Conservation (phyloP, 2,113 vertebrate genomes). For the Panurus biarmicus region DNA sequence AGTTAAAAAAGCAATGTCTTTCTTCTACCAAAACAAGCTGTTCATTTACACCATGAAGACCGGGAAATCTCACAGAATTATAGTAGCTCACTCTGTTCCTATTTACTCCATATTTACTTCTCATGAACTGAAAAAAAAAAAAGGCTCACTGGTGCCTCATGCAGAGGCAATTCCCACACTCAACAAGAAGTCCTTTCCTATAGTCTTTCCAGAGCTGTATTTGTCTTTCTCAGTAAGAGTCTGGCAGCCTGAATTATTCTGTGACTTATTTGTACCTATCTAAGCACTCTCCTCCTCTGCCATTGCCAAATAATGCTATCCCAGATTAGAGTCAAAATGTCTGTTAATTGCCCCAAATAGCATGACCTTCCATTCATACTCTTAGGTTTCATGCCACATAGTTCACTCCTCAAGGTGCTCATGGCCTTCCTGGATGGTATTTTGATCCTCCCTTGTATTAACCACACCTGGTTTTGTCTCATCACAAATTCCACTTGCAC, state of each 20-base stretch:
- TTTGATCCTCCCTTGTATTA: conserved; percentile 20
- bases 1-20: not conserved
- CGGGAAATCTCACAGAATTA: not conserved
- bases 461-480: conserved; percentile 51
- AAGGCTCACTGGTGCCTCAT: not conserved
- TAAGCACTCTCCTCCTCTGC: not conserved
- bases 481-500: conserved; percentile 38
- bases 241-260: not conserved
- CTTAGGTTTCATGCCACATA: not conserved
- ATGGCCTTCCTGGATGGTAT: conserved; percentile 18
- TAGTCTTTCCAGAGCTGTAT: not conserved
- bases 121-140: not conserved
- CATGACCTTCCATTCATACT: not conserved
- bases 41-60: not conserved
- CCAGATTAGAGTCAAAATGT: not conserved
- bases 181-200: not conserved
- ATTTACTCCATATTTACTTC: not conserved
- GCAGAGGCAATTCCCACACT: not conserved
- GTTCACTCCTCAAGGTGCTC: not conserved
- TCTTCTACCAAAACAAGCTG: not conserved
- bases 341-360: not conserved
- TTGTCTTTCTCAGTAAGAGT: not conserved
- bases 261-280: not conserved
- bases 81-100: not conserved
- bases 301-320: not conserved